phyloP scores from a whole-genome alignment of 2,797 vertebrate genomes.

The Chaenodraco wilsoni region DNA sequence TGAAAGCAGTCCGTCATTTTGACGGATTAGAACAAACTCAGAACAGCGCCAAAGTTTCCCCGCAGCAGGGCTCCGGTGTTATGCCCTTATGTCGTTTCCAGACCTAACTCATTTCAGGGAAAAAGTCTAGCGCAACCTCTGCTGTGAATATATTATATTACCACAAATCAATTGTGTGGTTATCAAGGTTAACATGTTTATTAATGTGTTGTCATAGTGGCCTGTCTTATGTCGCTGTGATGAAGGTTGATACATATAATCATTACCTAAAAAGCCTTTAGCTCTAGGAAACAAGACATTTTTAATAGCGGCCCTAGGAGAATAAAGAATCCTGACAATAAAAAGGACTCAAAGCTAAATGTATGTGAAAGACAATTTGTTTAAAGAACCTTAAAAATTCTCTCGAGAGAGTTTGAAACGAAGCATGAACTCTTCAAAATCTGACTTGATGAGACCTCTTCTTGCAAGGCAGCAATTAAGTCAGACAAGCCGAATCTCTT shows the following conservation, averaged over 20 bases:
- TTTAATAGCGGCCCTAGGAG: neutral
- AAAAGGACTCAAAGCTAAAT: slow-evolving; percentile 30
- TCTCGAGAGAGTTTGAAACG: slow-evolving; percentile 39
- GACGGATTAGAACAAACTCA: too few species aligned
- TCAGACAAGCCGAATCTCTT: slow-evolving; percentile 73
- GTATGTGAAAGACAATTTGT: slow-evolving; percentile 25
- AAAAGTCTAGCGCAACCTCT: too few species aligned
- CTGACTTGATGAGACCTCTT: slow-evolving; percentile 61
- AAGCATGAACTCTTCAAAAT: slow-evolving; percentile 64
- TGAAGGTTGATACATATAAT: neutral
- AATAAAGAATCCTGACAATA: slow-evolving; percentile 18
- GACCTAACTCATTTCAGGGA: too few species aligned
- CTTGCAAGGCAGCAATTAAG: slow-evolving; percentile 73
- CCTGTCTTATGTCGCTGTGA: neutral
- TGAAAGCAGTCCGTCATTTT: too few species aligned
- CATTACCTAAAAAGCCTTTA: neutral
- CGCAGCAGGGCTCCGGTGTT: too few species aligned
- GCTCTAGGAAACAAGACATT: neutral
- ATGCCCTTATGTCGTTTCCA: too few species aligned
- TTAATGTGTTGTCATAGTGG: neutral
- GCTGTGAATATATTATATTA: neutral
- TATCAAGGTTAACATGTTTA: neutral
- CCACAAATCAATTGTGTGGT: neutral
- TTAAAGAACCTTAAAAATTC: slow-evolving; percentile 38
- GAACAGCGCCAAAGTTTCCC: too few species aligned